Evolutionary conservation across 2,888 invertebrate species (phyloP), one percentile per base, ranked within the genome.

Genomic region (Pseudanteris insignis): DNA sequence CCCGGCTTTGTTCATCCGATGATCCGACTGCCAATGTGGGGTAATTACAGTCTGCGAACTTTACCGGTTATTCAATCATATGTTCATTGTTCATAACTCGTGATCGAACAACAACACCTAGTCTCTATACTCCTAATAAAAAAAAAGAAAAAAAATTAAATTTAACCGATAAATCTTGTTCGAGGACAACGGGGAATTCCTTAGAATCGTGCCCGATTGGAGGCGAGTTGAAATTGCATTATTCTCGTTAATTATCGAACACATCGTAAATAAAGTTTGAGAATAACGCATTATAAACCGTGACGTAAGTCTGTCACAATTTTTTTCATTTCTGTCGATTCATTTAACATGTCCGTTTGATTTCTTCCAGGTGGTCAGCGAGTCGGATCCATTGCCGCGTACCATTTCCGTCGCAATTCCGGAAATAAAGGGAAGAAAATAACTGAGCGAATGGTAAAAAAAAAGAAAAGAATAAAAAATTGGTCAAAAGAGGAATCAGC

Each of bases 401-500:
- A 33, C 38, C 30, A 18, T 37, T 47, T 47, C 41, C 55, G 47
- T 47, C 47, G 40, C 47, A 41, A 55, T 55, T 47, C 41, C 36
- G n/a, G 18, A 18, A 18, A 18, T 18, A 18, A 6, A 18, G 18
- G 6, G 18, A 18, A 6, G 24, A 34, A 37, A 37, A 46, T 25
- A n/a, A 26, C 7, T 5, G 9, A 2, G 26, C 2, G 26, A 5
- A n/a, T 6, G 9, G 8, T 2, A 29, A 34, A 34, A 30, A 37
- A 36, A 33, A n/a, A 26, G 8, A 26, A 24, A 40, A 14, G n/a
- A 13, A n/a, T 32, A 54, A 53, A 40, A 55, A 47, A 55, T 47
- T 57, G 50, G 48, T 57, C 57, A 50, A 48, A 43, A 46, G 57
- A 50, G 57, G 50, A 50, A 50, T 57, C 48, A 38, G 38, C 44